Base-by-base conservation (phyloP, 2,888 invertebrate genomes). In the Galerucella nymphaeae region DNA sequence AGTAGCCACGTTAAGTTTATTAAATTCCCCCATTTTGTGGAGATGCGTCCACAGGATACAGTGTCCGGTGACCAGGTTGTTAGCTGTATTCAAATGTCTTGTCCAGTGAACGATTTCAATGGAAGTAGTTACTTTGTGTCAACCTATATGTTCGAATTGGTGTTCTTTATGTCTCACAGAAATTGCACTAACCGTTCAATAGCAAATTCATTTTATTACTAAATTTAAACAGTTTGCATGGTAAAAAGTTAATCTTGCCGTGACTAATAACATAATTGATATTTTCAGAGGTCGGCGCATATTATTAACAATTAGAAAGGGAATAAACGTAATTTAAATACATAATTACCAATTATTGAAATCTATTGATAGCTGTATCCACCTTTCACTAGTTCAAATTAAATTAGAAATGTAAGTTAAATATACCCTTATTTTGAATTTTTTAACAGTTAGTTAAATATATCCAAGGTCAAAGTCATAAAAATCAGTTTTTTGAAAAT, bases 301-400 rank as follows among this genome's bases (percentile, higher is more conserved):
- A 23, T 58, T 30, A 58, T 58, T 58, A 58, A 58, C 58, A 58
- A 30, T 58, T 58, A 30, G 30, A 58, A 30, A 58, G 58, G 30
- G 8, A 30, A 23, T 58, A 58, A 18, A 53, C 18, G 53, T 18
- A 53, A 48, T 48, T 48, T 53, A 53, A 53, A 18, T 53, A 30
- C 58, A 23, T 58, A 30, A n/a, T 58, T 14, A 30, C 1, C 20
- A 20, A 57, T 10, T 57, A 58, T 16, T 16, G 5, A 18, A 9
- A 58, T 30, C 6, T 58, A 58, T 58, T n/a, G 30, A 58, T 58
- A 58, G 30, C 30, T 13, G n/a, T 8, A 8, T 30, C 13, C n/a
- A 58, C 58, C 58, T 58, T 23, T 30, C 57, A 57, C 57, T 57
- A 23, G 50, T 45, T 13, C 8, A 45, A 45, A 14, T 45, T 45